Evolutionary conservation across 2,888 invertebrate genomes (phyloP), one percentile per base, ranked within the genome.

Genomic region (Eurytoma californica): DNA sequence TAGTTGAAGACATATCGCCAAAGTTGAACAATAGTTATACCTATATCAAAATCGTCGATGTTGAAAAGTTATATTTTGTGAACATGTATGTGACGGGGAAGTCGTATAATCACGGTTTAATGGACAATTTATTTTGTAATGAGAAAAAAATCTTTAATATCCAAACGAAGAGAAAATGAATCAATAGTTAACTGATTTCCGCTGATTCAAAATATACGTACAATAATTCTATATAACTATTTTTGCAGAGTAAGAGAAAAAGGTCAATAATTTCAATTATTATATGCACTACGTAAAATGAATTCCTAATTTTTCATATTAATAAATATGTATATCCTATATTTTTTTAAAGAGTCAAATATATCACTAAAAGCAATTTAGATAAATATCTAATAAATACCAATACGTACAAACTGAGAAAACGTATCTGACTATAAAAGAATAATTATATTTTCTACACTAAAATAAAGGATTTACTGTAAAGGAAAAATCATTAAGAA

Each of bases 381-480:
- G 39, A 39, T 39, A 39, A 39, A 39, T 39, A 39, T 39, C 39
- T 39, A 39, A 39, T 7, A 39, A 39, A 39, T 9, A 39, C 39
- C 39, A 39, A 39, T 39, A 39, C 49, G 79, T 79, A 79, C 79
- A 79, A 75, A 79, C 12, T 61, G n/a, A 57, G 39, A 66, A 70
- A 61, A 61, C 72, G 74, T 75, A 75, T 75, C 79, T 51, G 24
- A 39, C 60, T 74, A 70, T 61, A 67, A 60, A 57, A 20, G 30
- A 65, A 53, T 55, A 55, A 63, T 68, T 70, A 60, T 75, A n/a
- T 72, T 72, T 75, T 72, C 55, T 79, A 70, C 20, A 67, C 18
- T 57, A 61, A 14, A 30, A 51, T 49, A 16, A 65, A 4, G 24
- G 14, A 60, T 14, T 20, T 60, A 60, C 28, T 30, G 12, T 63